Conservation (phyloP, 2,888 invertebrate species). For the Linnaemya tessellans region DNA sequence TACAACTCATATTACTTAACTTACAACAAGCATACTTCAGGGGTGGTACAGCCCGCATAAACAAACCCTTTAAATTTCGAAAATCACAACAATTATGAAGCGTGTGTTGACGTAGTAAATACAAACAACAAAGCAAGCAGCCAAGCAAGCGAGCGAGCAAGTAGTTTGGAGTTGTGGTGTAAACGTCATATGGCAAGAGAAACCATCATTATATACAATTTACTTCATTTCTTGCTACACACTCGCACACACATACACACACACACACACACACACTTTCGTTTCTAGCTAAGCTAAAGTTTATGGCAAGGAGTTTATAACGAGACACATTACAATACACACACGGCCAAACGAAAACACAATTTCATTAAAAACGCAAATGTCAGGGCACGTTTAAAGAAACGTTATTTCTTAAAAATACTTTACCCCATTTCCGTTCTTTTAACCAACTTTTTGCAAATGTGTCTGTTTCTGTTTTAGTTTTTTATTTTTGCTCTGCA, state of each 20-base stretch:
- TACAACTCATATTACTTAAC: constrained; percentile 47
- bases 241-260: neutral
- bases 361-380: constrained; percentile 69
- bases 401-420: constrained; percentile 68
- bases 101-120: constrained; percentile 31
- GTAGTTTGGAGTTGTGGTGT: constrained; percentile 8
- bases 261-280: neutral
- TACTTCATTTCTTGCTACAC: constrained; percentile 16
- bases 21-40: constrained; percentile 24
- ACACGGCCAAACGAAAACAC: constrained; percentile 11
- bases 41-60: constrained; percentile 59
- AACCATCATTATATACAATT: constrained; percentile 56
- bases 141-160: neutral
- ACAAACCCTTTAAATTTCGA: constrained; percentile 51
- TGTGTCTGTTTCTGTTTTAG: neutral
- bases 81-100: constrained; percentile 61
- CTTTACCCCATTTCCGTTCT: constrained; percentile 68
- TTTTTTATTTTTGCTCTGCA: neutral
- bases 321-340: constrained; percentile 23
- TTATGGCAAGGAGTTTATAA: constrained; percentile 62
- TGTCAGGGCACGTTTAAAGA: constrained; percentile 69
- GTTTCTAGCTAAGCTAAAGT: constrained; percentile 52
- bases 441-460: constrained; percentile 58
- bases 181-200: constrained; percentile 54
- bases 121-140: neutral